Base-by-base conservation (phyloP, 2,888 invertebrate species). In the Craniophora ligustri region DNA sequence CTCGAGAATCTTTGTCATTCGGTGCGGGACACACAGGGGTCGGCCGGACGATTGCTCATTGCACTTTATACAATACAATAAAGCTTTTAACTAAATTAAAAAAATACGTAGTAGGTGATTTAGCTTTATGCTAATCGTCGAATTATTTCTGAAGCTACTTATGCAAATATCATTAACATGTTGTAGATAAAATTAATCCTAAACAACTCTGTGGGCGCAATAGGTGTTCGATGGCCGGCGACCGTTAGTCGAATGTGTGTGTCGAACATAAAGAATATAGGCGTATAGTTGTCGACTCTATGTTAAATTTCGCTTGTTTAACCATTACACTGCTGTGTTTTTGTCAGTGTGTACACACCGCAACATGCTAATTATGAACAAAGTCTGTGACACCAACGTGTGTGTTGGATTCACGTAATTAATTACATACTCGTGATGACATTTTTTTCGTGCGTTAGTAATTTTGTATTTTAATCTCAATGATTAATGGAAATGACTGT, bases 341-440 rank as follows among this genome's bases (percentile, higher is more conserved):
- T 68, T 76, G 75, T 76, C 74, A 62, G 64, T 73, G 73, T 78
- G 72, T 76, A 76, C 70, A 72, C 59, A 67, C 71, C 67, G 71
- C 75, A 68, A 79, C 75, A 80, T 83, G 83, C 75, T 84, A 82
- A 84, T 84, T 81, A 82, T 76, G 77, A 75, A 75, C 82, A 76
- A 81, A 82, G 82, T 84, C 81, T 84, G 76, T 67, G 65, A 68
- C 74, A 75, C 56, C 65, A 67, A 65, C 75, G 58, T 61, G 28
- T 73, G 71, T 76, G n/a, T 71, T 76, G 56, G 55, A 50, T 59
- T 54, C 66, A 55, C 66, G 67, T 77, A 74, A 79, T 79, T 72
- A 72, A 78, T 76, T 69, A 71, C 71, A 61, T 61, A 46, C 51
- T 49, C 51, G 59, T 49, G 26, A 32, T 61, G 59, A 55, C 50